These are phyloP conservation scores for Mobula hypostoma DNA, from an alignment of 2,113 vertebrate species.

Conservation along the genomic window DNA sequence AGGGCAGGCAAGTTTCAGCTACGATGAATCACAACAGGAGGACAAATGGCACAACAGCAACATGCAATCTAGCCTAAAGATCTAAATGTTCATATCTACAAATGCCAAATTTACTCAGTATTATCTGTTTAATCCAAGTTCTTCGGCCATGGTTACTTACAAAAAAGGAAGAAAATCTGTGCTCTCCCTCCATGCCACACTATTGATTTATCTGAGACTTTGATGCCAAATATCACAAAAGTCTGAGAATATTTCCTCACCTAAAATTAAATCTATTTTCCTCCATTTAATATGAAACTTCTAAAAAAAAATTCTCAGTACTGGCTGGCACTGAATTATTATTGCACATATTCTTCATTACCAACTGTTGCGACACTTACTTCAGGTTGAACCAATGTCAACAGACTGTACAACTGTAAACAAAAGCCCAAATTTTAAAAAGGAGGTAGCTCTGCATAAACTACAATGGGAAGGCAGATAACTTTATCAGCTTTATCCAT, in stretches of 20 bases:
- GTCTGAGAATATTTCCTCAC: background rate
- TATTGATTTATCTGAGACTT: background rate
- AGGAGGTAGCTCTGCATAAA: background rate
- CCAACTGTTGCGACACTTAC: background rate
- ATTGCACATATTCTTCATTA: background rate
- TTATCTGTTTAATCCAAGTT: background rate
- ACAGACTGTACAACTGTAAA: background rate
- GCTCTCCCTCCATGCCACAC: background rate
- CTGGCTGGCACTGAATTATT: background rate
- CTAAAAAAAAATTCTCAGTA: background rate
- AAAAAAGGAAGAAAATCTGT: background rate
- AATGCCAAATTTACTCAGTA: background rate
- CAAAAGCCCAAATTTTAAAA: background rate
- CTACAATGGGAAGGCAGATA: background rate
- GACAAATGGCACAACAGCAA: background rate
- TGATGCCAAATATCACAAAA: background rate
- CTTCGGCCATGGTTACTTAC: too few relatives aligned
- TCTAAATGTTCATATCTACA: background rate
- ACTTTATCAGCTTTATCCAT: background rate
- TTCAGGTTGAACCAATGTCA: background rate
- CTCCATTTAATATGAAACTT: background rate
- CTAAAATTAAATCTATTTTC: background rate
- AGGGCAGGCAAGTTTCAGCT: background rate
- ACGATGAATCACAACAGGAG: background rate
- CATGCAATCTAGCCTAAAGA: background rate